Conservation (phyloP, 2,797 vertebrate species). For the Carduelis carduelis region DNA sequence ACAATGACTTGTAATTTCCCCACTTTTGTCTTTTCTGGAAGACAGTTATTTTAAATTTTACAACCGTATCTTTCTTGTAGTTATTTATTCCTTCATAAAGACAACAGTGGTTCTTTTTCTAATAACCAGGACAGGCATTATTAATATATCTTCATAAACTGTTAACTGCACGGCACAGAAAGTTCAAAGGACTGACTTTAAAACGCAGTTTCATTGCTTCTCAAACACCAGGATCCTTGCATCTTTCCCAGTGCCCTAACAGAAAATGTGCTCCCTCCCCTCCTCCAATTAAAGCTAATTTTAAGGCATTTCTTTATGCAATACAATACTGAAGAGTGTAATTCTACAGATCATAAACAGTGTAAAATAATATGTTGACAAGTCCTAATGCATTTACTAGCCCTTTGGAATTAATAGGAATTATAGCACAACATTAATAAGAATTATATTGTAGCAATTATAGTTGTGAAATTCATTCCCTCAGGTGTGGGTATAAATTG, state of each 20-base stretch:
- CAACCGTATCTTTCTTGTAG: background rate
- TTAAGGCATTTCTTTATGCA: slow-evolving; percentile 70
- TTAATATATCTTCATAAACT: slow-evolving; percentile 35
- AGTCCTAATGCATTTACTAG: slow-evolving; percentile 84
- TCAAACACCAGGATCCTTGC: slow-evolving; percentile 32
- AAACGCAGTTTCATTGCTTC: slow-evolving; percentile 31
- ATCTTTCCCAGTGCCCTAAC: background rate
- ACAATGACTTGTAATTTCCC: slow-evolving; percentile 14
- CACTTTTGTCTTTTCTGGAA: background rate
- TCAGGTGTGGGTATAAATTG: slow-evolving; percentile 78
- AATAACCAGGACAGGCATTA: slow-evolving; percentile 11
- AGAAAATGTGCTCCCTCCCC: background rate
- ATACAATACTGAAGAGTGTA: slow-evolving; percentile 72
- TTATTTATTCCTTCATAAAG: slow-evolving; percentile 23
- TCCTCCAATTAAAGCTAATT: slow-evolving; percentile 51
- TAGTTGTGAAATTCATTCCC: slow-evolving; percentile 76
- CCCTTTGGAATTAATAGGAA: slow-evolving; percentile 82
- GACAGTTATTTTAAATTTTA: slow-evolving; percentile 29
- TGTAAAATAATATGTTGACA: slow-evolving; percentile 84
- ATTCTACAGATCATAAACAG: slow-evolving; percentile 83
- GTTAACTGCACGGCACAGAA: background rate
- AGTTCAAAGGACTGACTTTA: slow-evolving; percentile 42
- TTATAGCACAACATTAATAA: slow-evolving; percentile 81
- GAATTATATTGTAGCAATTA: slow-evolving; percentile 81
- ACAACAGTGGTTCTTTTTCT: background rate